Base-by-base conservation (phyloP, 64 coral and sea anemone genomes). In the Montipora efflorescens region DNA sequence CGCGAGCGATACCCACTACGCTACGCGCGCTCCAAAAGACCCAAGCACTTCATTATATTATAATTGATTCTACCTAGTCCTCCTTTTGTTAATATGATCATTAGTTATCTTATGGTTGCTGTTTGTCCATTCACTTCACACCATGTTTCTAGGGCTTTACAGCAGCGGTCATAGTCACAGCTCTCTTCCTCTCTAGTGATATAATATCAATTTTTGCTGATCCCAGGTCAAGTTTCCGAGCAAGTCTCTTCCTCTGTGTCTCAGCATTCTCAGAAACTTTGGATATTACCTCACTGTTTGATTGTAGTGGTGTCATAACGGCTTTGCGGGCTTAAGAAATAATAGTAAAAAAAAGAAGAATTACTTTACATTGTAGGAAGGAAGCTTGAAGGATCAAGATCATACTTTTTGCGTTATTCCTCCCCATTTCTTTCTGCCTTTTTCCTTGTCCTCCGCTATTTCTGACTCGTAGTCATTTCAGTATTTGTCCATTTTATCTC, bases 21-120 rank as follows among this genome's bases (percentile, higher is more conserved):
- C 28, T 28, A 28, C 28, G 28, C 28, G 28, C 28, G 59, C 8
- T 64, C 59, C 45, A 75, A 75, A 75, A 45, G 28, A 8, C 15
- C 59, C 25, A 83, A 67, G 59, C 81, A 83, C 59, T 18, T n/a
- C 16, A 83, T 67, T 6, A 83, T 15, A 28, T 67, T 13, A 8
- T 67, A 46, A 28, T 83, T 83, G 0, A 83, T 14, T 14, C 36
- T 43, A 13, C 12, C 81, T 13, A 83, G 16, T 67, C 81, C 81
- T 47, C 13, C 20, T 48, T 67, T 67, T 16, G 25, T 83, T 28
- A 83, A 58, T 2, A 5, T 22, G 4, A 67, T 13, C 81, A 83
- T 83, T 3, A 66, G 58, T 67, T 67, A 68, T 83, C 81, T 67
- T 8, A 83, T 83, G 1, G 58, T 83, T 19, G 81, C 81, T 2